A percentile compares a stretch with the other conserved stretches of the same genome.
phyloP scores from a whole-genome alignment of 37 sponge, comb jelly and placozoan genomes.

The Spongilla lacustris region DNA sequence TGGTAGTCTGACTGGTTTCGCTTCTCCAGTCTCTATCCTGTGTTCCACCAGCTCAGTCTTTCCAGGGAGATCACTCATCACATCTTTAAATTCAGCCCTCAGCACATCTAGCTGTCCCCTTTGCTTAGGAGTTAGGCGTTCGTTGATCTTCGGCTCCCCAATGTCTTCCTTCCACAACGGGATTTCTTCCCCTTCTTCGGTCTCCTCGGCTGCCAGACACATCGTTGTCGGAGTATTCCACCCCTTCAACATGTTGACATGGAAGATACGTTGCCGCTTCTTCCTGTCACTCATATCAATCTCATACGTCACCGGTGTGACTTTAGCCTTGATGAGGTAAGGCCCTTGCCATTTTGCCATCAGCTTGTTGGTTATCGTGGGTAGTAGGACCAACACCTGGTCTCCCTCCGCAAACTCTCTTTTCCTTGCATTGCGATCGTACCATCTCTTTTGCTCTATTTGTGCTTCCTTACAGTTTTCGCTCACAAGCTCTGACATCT shows the following conservation, averaged over 20 bases:
- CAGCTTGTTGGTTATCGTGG: slow-evolving; percentile 12
- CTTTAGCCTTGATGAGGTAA: slow-evolving; percentile 6
- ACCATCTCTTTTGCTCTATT: slow-evolving; percentile 27
- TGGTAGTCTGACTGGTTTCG: too few species aligned
- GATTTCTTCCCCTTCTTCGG: too few species aligned
- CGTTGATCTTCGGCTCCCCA: too few species aligned
- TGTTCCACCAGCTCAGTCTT: too few species aligned
- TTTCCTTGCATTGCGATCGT: slow-evolving; percentile 24
- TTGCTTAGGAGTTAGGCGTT: too few species aligned
- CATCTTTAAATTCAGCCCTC: too few species aligned
- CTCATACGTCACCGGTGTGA: slow-evolving; percentile 25
- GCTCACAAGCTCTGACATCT: slow-evolving; percentile 14
- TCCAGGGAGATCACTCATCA: too few species aligned
- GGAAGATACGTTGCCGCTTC: slow-evolving; percentile 18
- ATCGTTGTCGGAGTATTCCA: too few species aligned
- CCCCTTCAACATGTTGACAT: slow-evolving; percentile 35
- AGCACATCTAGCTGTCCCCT: too few species aligned
- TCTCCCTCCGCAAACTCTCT: slow-evolving; percentile 25
- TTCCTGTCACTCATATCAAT: neutral
- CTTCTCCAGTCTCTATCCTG: too few species aligned
- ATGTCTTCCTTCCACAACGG: too few species aligned
- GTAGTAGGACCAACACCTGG: slow-evolving; percentile 22
- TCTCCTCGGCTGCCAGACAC: too few species aligned
- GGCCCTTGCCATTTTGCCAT: slow-evolving; percentile 34
- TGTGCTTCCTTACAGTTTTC: slow-evolving; percentile 30